Evolutionary conservation across 2,113 vertebrate genomes (phyloP).

Genomic region (Aptenodytes forsteri): DNA sequence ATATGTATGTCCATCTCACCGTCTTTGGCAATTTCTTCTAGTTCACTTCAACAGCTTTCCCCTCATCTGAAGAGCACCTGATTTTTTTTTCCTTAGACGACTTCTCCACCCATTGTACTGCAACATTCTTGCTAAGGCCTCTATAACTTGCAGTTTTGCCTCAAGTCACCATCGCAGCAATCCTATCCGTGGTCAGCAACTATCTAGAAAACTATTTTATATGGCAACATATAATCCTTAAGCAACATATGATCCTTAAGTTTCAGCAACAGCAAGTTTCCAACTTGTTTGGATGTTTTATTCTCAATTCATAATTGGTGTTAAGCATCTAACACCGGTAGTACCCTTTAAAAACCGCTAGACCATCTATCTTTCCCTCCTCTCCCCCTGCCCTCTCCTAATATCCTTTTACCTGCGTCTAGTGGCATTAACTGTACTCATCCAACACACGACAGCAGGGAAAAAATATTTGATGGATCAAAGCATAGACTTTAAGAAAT

Average conservation of each 20-base stretch:
- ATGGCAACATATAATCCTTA: neutral
- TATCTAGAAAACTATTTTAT: neutral
- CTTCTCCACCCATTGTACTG: neutral
- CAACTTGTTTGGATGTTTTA: neutral
- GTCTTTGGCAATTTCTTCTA: neutral
- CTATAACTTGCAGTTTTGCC: neutral
- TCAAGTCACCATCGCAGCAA: neutral
- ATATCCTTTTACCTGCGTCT: neutral
- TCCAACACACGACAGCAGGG: neutral
- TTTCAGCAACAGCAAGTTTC: neutral
- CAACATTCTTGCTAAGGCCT: neutral
- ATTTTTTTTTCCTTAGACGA: neutral
- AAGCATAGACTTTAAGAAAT: neutral
- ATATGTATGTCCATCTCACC: neutral
- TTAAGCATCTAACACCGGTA: neutral
- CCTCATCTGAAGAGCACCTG: neutral
- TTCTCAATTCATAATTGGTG: neutral
- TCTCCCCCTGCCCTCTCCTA: neutral
- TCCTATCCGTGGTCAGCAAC: neutral
- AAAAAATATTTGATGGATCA: neutral
- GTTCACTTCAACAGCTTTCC: neutral
- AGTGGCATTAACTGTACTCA: neutral
- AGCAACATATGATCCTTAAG: neutral
- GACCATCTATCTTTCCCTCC: neutral
- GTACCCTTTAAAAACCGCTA: neutral